Evolutionary conservation across 2,797 vertebrate genomes (phyloP).

Genomic region (Pseudomugil gertrudae): DNA sequence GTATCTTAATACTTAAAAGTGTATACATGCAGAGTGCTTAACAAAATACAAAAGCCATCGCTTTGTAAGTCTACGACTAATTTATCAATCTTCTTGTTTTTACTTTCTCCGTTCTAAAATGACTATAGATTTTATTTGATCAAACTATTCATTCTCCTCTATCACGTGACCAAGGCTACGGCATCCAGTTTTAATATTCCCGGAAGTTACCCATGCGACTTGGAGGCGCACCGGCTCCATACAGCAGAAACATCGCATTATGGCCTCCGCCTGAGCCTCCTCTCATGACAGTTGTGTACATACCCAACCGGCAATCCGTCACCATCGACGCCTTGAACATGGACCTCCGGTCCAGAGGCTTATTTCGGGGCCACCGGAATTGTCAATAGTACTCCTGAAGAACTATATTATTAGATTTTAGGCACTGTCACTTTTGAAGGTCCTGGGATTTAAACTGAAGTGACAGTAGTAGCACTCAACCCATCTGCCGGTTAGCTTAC

Average conservation of each 20-base stretch:
- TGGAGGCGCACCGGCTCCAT: constrained; percentile 86
- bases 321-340: constrained; percentile 87
- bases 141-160: constrained; percentile 27
- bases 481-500: constrained; percentile 76
- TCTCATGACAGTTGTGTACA: constrained; percentile 77
- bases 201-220: constrained; percentile 90
- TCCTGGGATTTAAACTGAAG: constrained; percentile 83
- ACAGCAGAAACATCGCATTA: constrained; percentile 85
- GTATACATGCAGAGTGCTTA: background rate
- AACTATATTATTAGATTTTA: constrained; percentile 79
- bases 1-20: background rate
- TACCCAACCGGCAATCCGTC: constrained; percentile 85
- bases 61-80: background rate
- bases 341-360: constrained; percentile 84
- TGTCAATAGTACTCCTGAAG: constrained; percentile 74
- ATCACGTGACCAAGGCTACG: constrained; percentile 72
- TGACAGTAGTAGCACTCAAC: constrained; percentile 76
- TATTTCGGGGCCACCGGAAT: constrained; percentile 76
- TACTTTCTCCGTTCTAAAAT: background rate
- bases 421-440: constrained; percentile 79
- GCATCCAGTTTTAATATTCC: constrained; percentile 74
- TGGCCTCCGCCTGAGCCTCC: constrained; percentile 78
- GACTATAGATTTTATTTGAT: background rate
- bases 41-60: background rate
- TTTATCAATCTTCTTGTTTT: background rate